Conservation (phyloP, 1,140 invertebrate species). For the Acyrthosiphon pisum region DNA sequence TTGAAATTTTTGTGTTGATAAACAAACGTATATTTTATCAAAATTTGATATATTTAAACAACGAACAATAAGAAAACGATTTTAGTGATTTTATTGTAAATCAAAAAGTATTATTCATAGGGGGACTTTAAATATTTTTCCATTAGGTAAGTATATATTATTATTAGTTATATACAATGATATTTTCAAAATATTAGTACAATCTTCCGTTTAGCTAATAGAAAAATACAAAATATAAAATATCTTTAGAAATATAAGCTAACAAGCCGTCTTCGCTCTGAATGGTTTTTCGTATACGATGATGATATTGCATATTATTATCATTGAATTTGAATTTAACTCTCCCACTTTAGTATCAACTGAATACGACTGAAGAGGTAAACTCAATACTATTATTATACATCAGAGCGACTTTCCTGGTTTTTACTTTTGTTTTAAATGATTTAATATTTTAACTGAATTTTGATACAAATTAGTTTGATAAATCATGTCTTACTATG, state of each 20-base stretch:
- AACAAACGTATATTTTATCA: too few relatives aligned
- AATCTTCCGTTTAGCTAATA: background rate
- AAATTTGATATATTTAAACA: too few relatives aligned
- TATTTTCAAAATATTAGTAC: background rate
- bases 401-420: background rate
- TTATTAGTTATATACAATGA: background rate
- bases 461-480: background rate
- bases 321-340: background rate
- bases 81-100: too few relatives aligned
- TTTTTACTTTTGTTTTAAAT: background rate
- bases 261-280: accelerated
- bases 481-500: background rate
- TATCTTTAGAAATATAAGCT: background rate
- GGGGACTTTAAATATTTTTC: too few relatives aligned
- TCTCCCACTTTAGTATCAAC: background rate
- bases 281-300: too few relatives aligned
- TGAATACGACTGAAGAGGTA: background rate
- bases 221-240: background rate
- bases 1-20: too few relatives aligned
- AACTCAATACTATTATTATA: background rate
- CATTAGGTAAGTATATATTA: background rate
- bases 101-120: too few relatives aligned
- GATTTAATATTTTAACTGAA: background rate
- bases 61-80: too few relatives aligned
- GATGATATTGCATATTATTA: background rate